phyloP scores from a whole-genome alignment of 2,888 invertebrate species.

The Gandaritis pyraliata region DNA sequence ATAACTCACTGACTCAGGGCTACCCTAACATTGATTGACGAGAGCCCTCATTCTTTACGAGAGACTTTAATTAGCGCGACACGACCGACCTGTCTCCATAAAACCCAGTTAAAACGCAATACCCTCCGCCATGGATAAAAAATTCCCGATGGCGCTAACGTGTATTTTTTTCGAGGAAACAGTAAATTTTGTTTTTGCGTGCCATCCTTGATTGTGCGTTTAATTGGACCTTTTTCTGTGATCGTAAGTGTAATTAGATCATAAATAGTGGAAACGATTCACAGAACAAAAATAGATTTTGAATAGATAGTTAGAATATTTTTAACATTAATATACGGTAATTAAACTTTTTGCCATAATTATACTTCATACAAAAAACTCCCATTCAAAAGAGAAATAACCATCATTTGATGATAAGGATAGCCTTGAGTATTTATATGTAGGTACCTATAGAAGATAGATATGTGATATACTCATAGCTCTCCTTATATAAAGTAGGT shows the following conservation, averaged over 20 bases:
- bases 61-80: conserved; percentile 74
- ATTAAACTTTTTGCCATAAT: too few relatives aligned
- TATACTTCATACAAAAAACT: too few relatives aligned
- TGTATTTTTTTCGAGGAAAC: conserved; percentile 24
- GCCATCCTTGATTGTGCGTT: conserved; percentile 30
- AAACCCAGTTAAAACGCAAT: conserved; percentile 46
- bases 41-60: conserved; percentile 70
- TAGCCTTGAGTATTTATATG: too few relatives aligned
- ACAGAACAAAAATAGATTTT: not conserved
- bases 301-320: not conserved
- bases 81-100: conserved; percentile 63
- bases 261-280: conserved; percentile 10
- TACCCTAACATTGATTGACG: conserved; percentile 75
- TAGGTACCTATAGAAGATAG: too few relatives aligned
- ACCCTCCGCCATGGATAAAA: conserved; percentile 18
- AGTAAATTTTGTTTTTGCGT: conserved; percentile 30
- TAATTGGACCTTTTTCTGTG: conserved; percentile 32
- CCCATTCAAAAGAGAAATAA: too few relatives aligned
- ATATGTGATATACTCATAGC: too few relatives aligned
- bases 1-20: conserved; percentile 62
- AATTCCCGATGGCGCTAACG: conserved; percentile 22
- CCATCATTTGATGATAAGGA: too few relatives aligned
- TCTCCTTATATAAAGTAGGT: too few relatives aligned
- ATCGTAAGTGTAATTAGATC: conserved; percentile 30
- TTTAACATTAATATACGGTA: too few relatives aligned